Evolutionary conservation across 2,888 invertebrate genomes (phyloP).

Genomic region (Harpalus rubripes): DNA sequence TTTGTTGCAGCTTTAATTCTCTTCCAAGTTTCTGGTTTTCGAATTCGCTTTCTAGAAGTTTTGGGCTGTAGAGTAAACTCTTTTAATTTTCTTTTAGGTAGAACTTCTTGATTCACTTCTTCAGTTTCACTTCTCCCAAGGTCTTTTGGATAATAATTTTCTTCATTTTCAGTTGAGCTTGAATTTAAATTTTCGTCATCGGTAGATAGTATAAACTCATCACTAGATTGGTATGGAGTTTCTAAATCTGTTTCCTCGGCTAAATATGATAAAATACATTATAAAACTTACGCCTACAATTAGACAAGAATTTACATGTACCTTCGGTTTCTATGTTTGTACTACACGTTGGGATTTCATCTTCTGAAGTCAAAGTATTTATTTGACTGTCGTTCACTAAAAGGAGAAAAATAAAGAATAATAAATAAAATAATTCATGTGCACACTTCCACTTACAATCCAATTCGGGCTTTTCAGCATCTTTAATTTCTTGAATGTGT

Average conservation of each 20-base stretch:
- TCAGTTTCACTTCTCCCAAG: neutral
- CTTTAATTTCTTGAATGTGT: too few relatives aligned
- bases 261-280: neutral
- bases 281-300: neutral
- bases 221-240: neutral
- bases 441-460: too few relatives aligned
- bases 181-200: neutral
- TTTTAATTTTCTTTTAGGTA: neutral
- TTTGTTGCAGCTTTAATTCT: neutral
- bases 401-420: neutral
- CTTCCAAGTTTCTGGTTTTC: slow-evolving; percentile 12
- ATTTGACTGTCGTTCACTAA: neutral
- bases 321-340: too few relatives aligned
- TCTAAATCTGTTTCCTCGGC: neutral
- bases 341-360: too few relatives aligned
- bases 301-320: too few relatives aligned
- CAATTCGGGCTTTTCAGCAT: too few relatives aligned
- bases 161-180: neutral
- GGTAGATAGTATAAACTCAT: neutral
- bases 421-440: too few relatives aligned
- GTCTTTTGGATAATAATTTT: neutral
- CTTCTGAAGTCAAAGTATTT: neutral
- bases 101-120: neutral
- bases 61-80: neutral
- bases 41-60: neutral